These are phyloP conservation scores for Hypsopygia costalis DNA, from an alignment of 2,888 invertebrate genomes.

Conservation along the genomic window DNA sequence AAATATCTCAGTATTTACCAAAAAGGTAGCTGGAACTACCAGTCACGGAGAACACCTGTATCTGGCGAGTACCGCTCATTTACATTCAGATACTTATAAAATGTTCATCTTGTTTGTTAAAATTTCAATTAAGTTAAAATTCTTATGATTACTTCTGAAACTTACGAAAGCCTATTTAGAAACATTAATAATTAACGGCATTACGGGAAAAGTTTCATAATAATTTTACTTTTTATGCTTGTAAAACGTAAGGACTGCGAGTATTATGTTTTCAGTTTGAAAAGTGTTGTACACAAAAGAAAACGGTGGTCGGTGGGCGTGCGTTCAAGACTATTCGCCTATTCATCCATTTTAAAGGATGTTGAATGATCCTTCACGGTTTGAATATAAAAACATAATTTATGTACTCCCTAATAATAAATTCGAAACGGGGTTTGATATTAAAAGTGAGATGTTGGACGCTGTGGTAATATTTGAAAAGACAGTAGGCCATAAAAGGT, in stretches of 20 bases:
- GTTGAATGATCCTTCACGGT: constrained; percentile 8
- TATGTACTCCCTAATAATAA: constrained; percentile 10
- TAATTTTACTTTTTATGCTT: constrained; percentile 1
- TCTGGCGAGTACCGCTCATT: background rate
- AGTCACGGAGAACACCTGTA: too few relatives aligned
- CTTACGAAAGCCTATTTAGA: background rate
- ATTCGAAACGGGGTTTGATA: constrained; percentile 7
- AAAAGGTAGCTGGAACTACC: too few relatives aligned
- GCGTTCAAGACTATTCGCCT: constrained; percentile 1
- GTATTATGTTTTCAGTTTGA: background rate
- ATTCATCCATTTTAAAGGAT: constrained; percentile 10
- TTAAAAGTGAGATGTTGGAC: constrained; percentile 13
- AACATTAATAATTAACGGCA: background rate
- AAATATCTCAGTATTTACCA: too few relatives aligned
- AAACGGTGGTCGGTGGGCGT: background rate
- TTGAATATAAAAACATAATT: constrained; percentile 11
- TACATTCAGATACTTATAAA: background rate
- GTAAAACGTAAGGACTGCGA: background rate
- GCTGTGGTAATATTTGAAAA: constrained; percentile 16
- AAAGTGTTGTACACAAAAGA: constrained; percentile 5
- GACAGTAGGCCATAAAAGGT: constrained; percentile 18
- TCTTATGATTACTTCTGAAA: background rate
- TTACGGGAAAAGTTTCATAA: background rate
- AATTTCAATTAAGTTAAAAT: background rate
- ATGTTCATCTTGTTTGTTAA: background rate